Conservation (phyloP, 2,888 invertebrate species). For the Melipona beecheii region DNA sequence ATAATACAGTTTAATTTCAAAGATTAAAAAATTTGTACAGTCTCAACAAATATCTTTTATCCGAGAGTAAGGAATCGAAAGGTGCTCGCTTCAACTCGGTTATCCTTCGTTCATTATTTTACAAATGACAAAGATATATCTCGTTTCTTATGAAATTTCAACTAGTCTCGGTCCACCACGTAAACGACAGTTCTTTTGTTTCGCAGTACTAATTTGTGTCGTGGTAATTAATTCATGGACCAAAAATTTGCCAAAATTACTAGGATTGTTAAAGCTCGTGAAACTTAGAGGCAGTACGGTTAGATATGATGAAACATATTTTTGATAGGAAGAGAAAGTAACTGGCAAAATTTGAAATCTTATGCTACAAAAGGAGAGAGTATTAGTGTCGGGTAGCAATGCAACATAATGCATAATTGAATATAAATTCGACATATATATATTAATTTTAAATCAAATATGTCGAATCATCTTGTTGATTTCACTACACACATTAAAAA, state of each 20-base stretch:
- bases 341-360: slow-evolving; percentile 9
- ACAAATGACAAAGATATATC: slow-evolving; percentile 34
- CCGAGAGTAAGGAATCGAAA: slow-evolving; percentile 44
- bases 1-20: slow-evolving; percentile 59
- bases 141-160: slow-evolving; percentile 19
- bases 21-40: slow-evolving; percentile 61
- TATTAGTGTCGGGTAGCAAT: slow-evolving; percentile 24
- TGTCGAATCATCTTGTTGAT: slow-evolving; percentile 12
- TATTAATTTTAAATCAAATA: slow-evolving; percentile 10
- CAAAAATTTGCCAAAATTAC: slow-evolving; percentile 4
- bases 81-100: slow-evolving; percentile 39
- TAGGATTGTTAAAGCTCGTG: slow-evolving; percentile 6
- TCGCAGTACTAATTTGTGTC: not conserved
- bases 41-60: slow-evolving; percentile 54
- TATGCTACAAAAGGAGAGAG: slow-evolving; percentile 31
- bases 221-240: not conserved
- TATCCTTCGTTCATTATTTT: slow-evolving; percentile 41
- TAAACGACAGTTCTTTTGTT: slow-evolving; percentile 7
- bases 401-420: slow-evolving; percentile 18
- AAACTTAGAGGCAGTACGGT: slow-evolving; percentile 21
- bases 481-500: slow-evolving; percentile 52
- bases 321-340: not conserved
- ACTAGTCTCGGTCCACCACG: slow-evolving; percentile 18
- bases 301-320: slow-evolving; percentile 15
- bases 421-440: not conserved